These are phyloP conservation scores for Agonopterix heracliana DNA, from an alignment of 2,888 invertebrate species.

Conservation along the genomic window DNA sequence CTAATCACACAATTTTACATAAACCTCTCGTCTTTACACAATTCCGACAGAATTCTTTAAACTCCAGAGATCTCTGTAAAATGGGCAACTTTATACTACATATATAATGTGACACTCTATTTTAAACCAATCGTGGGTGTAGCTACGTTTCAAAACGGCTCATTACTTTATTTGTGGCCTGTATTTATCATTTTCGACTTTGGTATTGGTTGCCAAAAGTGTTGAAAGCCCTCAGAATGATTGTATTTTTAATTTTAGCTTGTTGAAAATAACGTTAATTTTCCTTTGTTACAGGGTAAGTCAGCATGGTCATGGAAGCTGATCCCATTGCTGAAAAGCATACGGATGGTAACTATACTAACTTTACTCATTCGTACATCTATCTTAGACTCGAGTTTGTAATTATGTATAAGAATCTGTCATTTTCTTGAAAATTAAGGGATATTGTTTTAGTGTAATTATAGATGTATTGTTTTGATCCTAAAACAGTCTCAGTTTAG, in stretches of 20 bases:
- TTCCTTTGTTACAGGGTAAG: conserved; percentile 46
- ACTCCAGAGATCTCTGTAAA: conserved; percentile 5
- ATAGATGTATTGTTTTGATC: too few relatives aligned
- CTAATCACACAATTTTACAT: conserved; percentile 20
- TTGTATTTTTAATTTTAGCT: not conserved
- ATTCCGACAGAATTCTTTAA: not conserved
- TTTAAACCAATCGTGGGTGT: conserved; percentile 44
- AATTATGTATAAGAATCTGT: too few relatives aligned
- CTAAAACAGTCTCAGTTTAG: too few relatives aligned
- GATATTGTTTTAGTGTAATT: too few relatives aligned
- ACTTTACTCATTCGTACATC: not conserved
- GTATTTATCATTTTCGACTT: not conserved
- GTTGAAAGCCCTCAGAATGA: too few relatives aligned
- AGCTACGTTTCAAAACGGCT: conserved; percentile 38
- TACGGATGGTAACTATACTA: conserved; percentile 49
- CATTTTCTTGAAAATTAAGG: too few relatives aligned
- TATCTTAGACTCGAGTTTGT: too few relatives aligned
- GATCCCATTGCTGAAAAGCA: conserved; percentile 60
- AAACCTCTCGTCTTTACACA: conserved; percentile 15
- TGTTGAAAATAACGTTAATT: not conserved
- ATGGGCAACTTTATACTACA: conserved; percentile 9
- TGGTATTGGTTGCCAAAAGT: too few relatives aligned
- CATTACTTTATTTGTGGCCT: conserved; percentile 27
- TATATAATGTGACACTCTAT: conserved; percentile 31
- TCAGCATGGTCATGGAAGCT: conserved; percentile 68